Evolutionary conservation across 2,888 invertebrate species (phyloP), one percentile per base, ranked within the genome.

Genomic region (Aproaerema taeniolella): DNA sequence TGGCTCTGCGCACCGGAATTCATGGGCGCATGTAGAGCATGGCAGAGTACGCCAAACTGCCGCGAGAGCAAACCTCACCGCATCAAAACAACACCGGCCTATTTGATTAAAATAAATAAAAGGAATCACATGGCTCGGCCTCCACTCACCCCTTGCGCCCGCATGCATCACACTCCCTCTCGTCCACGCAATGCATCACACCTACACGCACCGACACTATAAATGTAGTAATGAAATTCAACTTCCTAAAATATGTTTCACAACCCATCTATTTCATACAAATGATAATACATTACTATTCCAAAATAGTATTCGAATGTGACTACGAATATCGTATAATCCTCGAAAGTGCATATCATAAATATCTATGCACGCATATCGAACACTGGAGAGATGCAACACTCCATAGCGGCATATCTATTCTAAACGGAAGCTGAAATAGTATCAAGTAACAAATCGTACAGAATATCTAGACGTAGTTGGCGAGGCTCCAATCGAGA

Each of bases 81-180:
- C 70, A 72, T 74, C 75, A 75, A 74, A 78, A 82, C 72, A 80
- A 77, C 70, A 67, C 66, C 62, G 63, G 58, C 62, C 67, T 63
- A 75, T 81, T 82, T 82, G 75, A 81, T 82, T 75, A 80, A 81
- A 81, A 78, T 78, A 82, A 82, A 80, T 79, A 81, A 79, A 80
- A 77, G 64, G 68, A 69, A 67, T 68, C 63, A 67, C 67, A 69
- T 60, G 49, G 57, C 55, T 57, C 51, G 55, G n/a, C n/a, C n/a
- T n/a, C n/a, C n/a, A n/a, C 16, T n/a, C n/a, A n/a, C n/a, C n/a
- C n/a, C n/a, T n/a, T n/a, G n/a, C n/a, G n/a, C n/a, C n/a, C n/a
- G 34, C 34, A 14, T 13, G 6, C 16, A 16, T 11, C 29, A n/a
- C 28, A 28, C 47, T 39, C 31, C 39, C 38, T 41, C 47, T 39